Conservation (phyloP, 1,140 invertebrate genomes). For the Heliconius congener region DNA sequence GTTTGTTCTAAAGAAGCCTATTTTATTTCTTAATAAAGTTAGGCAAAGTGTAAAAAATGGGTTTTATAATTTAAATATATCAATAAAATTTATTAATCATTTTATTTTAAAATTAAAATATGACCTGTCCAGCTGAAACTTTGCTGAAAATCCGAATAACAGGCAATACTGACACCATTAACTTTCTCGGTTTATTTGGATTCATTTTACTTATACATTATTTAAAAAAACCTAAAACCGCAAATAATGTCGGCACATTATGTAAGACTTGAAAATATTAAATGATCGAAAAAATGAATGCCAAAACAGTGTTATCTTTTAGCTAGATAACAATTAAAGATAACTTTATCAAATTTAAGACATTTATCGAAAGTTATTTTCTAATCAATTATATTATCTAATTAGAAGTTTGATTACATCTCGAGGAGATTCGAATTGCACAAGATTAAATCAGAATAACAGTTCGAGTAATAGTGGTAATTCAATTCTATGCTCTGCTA, state of each 20-base stretch:
- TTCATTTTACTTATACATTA: slow-evolving; percentile 16
- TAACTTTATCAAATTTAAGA: neutral
- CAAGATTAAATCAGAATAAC: neutral
- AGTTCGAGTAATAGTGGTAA: too few relatives aligned
- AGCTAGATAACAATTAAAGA: neutral
- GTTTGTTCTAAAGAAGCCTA: too few relatives aligned
- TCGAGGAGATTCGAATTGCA: neutral
- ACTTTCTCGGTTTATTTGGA: slow-evolving; percentile 43
- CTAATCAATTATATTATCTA: slow-evolving; percentile 3
- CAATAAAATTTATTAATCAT: neutral
- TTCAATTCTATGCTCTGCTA: too few relatives aligned
- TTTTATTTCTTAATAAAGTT: too few relatives aligned
- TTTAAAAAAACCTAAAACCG: neutral
- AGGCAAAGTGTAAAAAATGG: too few relatives aligned
- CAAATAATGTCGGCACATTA: neutral
- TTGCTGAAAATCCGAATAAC: slow-evolving; percentile 67
- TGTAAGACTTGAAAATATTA: slow-evolving; percentile 11
- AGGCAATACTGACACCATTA: slow-evolving; percentile 58
- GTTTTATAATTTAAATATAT: neutral
- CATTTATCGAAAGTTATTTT: neutral
- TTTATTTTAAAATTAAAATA: neutral
- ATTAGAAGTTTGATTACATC: neutral
- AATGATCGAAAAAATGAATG: neutral
- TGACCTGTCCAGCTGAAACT: slow-evolving; percentile 67
- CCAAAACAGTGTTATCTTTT: neutral